Conservation (phyloP, 1,140 invertebrate species). For the Drosophila arawakana region DNA sequence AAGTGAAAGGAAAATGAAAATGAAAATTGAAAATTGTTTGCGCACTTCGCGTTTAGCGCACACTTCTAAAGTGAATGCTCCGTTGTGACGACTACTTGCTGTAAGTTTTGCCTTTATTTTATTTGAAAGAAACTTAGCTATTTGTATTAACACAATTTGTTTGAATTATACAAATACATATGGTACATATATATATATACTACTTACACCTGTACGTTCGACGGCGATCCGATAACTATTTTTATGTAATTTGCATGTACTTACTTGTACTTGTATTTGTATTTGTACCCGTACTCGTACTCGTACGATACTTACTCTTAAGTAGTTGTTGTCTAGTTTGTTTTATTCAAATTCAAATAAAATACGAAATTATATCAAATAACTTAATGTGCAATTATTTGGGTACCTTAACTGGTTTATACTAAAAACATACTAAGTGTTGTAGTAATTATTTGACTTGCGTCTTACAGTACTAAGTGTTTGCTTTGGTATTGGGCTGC, state of each 20-base stretch:
- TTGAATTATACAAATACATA: constrained; percentile 50
- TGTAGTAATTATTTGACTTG: too few species aligned
- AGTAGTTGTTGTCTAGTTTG: constrained; percentile 82
- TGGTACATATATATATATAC: constrained; percentile 43
- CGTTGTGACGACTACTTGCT: constrained; percentile 58
- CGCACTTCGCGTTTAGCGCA: constrained; percentile 48
- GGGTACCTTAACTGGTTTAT: background rate
- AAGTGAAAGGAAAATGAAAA: background rate
- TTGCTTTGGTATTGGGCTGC: too few species aligned
- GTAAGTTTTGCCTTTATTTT: constrained; percentile 73
- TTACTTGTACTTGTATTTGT: constrained; percentile 27
- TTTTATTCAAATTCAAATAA: constrained; percentile 80
- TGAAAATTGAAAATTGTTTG: constrained; percentile 43
- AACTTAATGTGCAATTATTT: background rate
- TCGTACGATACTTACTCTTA: constrained; percentile 68
- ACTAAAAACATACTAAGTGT: background rate
- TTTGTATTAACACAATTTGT: constrained; percentile 43
- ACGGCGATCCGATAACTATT: constrained; percentile 57
- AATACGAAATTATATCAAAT: constrained; percentile 42
- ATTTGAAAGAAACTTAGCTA: constrained; percentile 48
- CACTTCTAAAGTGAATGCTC: constrained; percentile 67
- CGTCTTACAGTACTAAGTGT: too few species aligned
- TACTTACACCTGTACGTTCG: constrained; percentile 42
- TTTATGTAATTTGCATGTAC: constrained; percentile 75
- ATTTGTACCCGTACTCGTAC: constrained; percentile 30